These are phyloP conservation scores for Porites lutea DNA, from an alignment of 64 coral and sea anemone genomes.

Conservation along the genomic window DNA sequence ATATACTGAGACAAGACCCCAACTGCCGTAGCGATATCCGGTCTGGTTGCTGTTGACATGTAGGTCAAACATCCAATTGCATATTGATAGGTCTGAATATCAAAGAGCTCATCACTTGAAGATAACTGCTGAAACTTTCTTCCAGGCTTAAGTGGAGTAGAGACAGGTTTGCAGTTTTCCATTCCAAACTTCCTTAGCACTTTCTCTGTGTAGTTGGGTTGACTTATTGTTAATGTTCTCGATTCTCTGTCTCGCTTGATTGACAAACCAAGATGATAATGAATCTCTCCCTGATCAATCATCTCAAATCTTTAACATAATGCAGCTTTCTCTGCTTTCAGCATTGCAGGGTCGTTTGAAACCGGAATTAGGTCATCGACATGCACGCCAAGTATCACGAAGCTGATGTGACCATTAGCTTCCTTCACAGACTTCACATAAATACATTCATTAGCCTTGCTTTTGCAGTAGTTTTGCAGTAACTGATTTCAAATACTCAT, in stretches of 20 bases:
- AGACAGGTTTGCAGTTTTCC: too few species aligned
- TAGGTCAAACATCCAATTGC: conserved; percentile 48
- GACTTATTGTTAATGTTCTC: conserved; percentile 29
- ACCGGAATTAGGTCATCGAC: conserved; percentile 74
- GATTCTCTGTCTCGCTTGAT: conserved; percentile 50
- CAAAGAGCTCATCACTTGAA: too few species aligned
- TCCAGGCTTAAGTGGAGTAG: too few species aligned
- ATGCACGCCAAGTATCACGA: conserved; percentile 64
- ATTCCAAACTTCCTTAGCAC: too few species aligned
- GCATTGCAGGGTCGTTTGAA: conserved; percentile 44
- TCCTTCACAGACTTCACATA: conserved; percentile 63
- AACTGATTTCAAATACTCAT: too few species aligned
- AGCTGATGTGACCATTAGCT: conserved; percentile 57
- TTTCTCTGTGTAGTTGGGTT: conserved; percentile 40
- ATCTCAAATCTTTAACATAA: conserved; percentile 59
- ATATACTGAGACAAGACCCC: conserved; percentile 1
- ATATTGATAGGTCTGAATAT: too few species aligned
- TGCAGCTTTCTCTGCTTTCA: conserved; percentile 65
- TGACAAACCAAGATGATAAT: conserved; percentile 44
- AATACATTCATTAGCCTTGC: conserved; percentile 72
- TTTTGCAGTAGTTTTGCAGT: conserved; percentile 56
- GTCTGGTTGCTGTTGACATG: conserved; percentile 28
- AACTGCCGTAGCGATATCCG: conserved; percentile 55
- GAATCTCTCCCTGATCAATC: conserved; percentile 18
- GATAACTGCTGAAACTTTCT: too few species aligned